Percentiles rank a stretch among this genome's conserved stretches.
These are phyloP conservation scores for Ramazzottius varieornatus DNA, from an alignment of 2,888 invertebrate species.

Conservation along the genomic window DNA sequence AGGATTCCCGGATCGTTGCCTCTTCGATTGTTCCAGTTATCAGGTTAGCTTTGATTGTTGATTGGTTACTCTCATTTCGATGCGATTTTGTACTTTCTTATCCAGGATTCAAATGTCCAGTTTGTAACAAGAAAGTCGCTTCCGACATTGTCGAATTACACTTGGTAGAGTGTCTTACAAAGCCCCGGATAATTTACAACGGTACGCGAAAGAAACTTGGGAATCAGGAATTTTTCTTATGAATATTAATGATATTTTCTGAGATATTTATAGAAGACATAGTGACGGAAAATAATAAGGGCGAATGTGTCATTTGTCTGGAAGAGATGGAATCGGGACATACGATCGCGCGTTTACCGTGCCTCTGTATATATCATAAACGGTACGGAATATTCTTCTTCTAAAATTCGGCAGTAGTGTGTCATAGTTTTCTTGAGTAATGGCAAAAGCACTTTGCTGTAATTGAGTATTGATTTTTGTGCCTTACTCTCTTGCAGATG, in stretches of 20 bases:
- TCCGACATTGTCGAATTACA: slow-evolving; percentile 98
- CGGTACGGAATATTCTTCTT: slow-evolving; percentile 39
- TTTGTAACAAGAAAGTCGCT: slow-evolving; percentile 89
- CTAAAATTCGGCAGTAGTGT: too few species aligned
- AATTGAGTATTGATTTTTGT: slow-evolving; percentile 8
- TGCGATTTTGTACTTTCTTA: slow-evolving; percentile 3
- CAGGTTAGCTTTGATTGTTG: neutral
- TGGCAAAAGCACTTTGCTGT: neutral
- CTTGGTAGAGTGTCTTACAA: slow-evolving; percentile 95
- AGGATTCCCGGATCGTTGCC: neutral
- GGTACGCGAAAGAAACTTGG: slow-evolving; percentile 37
- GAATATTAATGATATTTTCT: too few species aligned
- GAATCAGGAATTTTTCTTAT: too few species aligned
- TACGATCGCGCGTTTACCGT: slow-evolving; percentile 89
- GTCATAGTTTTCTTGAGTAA: too few species aligned
- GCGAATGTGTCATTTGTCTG: slow-evolving; percentile 94
- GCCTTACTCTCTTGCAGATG: slow-evolving; percentile 40
- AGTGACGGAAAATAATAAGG: slow-evolving; percentile 76
- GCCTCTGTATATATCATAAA: slow-evolving; percentile 98
- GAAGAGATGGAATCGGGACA: slow-evolving; percentile 85
- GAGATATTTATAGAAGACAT: slow-evolving; percentile 69
- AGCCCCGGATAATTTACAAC: slow-evolving; percentile 92
- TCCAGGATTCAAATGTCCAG: slow-evolving; percentile 89
- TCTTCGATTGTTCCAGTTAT: neutral
- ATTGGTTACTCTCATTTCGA: neutral